phyloP scores from a whole-genome alignment of 2,113 vertebrate species.

The Hucho hucho region DNA sequence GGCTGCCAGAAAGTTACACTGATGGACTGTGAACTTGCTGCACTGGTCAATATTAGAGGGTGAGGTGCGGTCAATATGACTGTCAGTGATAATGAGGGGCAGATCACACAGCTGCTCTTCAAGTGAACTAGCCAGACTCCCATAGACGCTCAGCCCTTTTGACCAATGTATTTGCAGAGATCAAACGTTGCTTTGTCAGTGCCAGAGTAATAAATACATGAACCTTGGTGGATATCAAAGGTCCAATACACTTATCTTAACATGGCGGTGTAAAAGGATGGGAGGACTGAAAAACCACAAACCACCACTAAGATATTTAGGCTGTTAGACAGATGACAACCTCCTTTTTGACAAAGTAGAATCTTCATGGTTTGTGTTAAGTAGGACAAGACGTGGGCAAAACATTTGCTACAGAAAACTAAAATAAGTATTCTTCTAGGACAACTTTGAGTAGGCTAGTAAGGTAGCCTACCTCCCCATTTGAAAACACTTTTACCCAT shows the following conservation, averaged over 20 bases:
- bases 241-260: background rate
- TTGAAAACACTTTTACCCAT: too few relatives aligned
- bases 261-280: background rate
- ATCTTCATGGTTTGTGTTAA: background rate
- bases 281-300: background rate
- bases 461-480: too few relatives aligned
- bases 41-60: conserved; percentile 27
- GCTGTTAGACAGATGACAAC: background rate
- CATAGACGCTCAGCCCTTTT: background rate
- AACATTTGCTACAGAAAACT: too few relatives aligned
- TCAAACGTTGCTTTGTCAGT: background rate
- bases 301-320: background rate
- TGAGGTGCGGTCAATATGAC: conserved; percentile 22
- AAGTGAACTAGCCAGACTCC: background rate
- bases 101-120: conserved; percentile 1
- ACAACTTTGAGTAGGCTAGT: too few relatives aligned
- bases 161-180: background rate
- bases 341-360: background rate
- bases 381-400: too few relatives aligned
- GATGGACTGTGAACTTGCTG: conserved; percentile 21
- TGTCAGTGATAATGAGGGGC: conserved; percentile 26
- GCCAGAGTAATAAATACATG: background rate
- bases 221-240: background rate
- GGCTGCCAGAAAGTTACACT: background rate
- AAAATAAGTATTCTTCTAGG: too few relatives aligned